phyloP scores from a whole-genome alignment of 2,888 invertebrate species.

The Sphecodes monilicornis region DNA sequence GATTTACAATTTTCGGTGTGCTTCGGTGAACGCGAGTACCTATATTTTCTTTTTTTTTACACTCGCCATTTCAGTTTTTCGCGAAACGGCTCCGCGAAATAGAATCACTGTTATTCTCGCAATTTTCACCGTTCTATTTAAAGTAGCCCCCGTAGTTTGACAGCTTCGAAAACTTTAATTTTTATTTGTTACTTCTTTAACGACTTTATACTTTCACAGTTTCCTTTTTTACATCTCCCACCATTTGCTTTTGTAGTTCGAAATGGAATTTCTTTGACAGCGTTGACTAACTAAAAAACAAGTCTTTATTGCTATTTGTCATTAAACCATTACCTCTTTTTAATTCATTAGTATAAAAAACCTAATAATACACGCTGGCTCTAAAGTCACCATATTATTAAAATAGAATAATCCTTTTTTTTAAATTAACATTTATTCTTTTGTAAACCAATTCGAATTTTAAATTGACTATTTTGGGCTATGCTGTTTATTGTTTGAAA shows the following conservation, averaged over 20 bases:
- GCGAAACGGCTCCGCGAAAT: not conserved
- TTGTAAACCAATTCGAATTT: too few species aligned
- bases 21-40: conserved; percentile 22
- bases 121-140: not conserved
- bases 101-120: not conserved
- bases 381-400: too few species aligned
- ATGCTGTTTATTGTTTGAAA: too few species aligned
- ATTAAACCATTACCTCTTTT: too few species aligned
- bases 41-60: not conserved
- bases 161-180: not conserved
- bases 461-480: too few species aligned
- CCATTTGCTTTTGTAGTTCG: not conserved
- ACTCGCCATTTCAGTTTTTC: conserved; percentile 3
- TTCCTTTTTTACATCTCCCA: not conserved
- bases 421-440: too few species aligned
- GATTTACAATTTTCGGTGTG: conserved; percentile 54
- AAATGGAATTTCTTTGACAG: not conserved
- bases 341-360: too few species aligned
- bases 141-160: not conserved
- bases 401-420: too few species aligned
- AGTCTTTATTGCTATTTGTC: too few species aligned
- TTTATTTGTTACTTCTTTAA: not conserved
- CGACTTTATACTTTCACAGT: not conserved
- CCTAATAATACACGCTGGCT: too few species aligned
- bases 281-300: too few species aligned